phyloP scores from a whole-genome alignment of 2,888 invertebrate genomes.

The Scrobipalpa costella region DNA sequence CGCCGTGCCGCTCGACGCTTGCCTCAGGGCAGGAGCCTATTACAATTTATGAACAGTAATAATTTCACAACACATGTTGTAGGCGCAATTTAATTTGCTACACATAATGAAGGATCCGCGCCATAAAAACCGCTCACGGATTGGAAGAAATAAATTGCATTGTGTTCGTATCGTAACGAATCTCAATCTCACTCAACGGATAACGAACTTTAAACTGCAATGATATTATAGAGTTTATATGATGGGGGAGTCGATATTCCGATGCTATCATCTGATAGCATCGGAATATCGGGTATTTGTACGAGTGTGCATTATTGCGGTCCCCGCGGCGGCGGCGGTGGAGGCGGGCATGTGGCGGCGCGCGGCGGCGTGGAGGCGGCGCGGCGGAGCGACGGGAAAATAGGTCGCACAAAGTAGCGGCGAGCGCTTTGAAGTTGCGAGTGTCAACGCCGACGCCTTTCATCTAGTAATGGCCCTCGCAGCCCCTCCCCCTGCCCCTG shows the following conservation, averaged over 20 bases:
- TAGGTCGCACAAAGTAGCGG: constrained; percentile 34
- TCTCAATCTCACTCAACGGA: constrained; percentile 17
- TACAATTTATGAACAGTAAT: constrained; percentile 24
- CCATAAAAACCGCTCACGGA: constrained; percentile 22
- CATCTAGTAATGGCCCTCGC: constrained; percentile 35
- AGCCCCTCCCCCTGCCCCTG: constrained; percentile 8
- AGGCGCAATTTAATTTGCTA: constrained; percentile 25
- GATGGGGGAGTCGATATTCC: constrained; percentile 15
- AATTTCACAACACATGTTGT: constrained; percentile 25
- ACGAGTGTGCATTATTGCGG: constrained; percentile 8
- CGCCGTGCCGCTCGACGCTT: background rate
- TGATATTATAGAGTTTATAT: constrained; percentile 14
- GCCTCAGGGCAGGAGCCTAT: background rate
- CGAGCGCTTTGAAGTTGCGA: constrained; percentile 25
- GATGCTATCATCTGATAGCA: constrained; percentile 17
- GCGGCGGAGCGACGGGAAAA: constrained; percentile 25
- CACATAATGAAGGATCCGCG: constrained; percentile 24
- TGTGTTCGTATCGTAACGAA: constrained; percentile 21
- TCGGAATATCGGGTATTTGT: constrained; percentile 7
- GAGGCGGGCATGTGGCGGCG: no score
- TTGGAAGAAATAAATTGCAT: constrained; percentile 22
- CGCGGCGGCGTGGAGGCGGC: no score
- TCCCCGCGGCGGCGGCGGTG: background rate
- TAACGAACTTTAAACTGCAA: constrained; percentile 20
- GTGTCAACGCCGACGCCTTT: constrained; percentile 30